These are phyloP conservation scores for Arctocebus calabarensis DNA, from an alignment of 2,797 vertebrate species.

Conservation along the genomic window DNA sequence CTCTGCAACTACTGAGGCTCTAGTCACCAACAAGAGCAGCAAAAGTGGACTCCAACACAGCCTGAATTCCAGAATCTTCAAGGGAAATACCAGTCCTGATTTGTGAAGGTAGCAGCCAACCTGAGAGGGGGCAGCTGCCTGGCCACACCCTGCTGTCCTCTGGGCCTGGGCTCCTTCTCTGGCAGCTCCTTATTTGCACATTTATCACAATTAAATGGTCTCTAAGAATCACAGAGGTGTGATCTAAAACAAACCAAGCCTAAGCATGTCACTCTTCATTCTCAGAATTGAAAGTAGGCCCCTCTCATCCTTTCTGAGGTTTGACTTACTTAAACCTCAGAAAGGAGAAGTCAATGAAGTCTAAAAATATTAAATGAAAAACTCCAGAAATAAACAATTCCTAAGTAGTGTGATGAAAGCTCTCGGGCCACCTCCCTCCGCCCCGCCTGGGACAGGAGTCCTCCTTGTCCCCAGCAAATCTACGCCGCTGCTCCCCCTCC, in stretches of 20 bases:
- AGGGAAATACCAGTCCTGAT: fast-evolving
- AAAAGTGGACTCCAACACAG: background rate
- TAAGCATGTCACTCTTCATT: background rate
- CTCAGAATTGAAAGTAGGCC: background rate
- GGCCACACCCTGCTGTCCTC: no score
- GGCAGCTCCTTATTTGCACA: background rate
- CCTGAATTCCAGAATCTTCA: background rate
- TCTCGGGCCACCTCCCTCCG: background rate
- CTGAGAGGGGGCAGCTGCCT: no score
- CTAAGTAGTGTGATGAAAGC: background rate
- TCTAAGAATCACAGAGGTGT: background rate
- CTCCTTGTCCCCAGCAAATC: background rate
- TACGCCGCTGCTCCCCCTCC: background rate
- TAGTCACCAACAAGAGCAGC: background rate
- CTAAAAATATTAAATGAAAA: background rate
- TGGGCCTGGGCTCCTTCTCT: background rate
- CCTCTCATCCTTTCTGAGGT: background rate
- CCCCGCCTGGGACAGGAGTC: background rate
- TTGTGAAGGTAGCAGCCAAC: background rate
- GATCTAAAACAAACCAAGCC: background rate
- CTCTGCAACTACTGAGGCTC: background rate
- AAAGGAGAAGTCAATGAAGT: background rate
- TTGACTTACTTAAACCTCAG: background rate
- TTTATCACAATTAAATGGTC: background rate
- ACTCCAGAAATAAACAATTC: background rate